Evolutionary conservation across 2,888 invertebrate genomes (phyloP).

Genomic region (Macropis europaea): DNA sequence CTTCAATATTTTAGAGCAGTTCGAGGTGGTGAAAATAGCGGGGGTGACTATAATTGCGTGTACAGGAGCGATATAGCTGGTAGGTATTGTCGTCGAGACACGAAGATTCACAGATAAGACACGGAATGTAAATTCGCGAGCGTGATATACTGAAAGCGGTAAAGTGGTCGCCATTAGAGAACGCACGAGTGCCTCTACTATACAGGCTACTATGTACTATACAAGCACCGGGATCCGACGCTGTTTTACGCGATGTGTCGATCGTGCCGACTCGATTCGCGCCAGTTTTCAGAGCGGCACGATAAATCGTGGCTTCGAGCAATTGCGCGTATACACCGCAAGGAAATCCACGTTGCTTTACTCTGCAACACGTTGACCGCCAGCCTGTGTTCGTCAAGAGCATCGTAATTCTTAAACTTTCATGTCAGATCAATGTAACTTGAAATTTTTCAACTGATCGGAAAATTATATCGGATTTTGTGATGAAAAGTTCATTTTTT

Average conservation of each 20-base stretch:
- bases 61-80: no score
- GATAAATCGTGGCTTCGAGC: constrained; percentile 53
- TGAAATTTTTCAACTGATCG: no score
- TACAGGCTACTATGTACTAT: background rate
- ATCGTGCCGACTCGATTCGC: constrained; percentile 35
- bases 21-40: no score
- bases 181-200: background rate
- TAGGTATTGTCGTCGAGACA: background rate
- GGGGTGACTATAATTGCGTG: no score
- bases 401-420: no score
- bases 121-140: constrained; percentile 4
- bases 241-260: constrained; percentile 28
- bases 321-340: constrained; percentile 37
- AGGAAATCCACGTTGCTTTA: constrained; percentile 31
- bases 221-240: background rate
- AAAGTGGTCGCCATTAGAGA: constrained; percentile 61
- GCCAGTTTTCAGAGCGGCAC: constrained; percentile 51
- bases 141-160: constrained; percentile 61
- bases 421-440: no score
- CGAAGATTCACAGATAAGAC: constrained; percentile 8
- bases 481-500: no score
- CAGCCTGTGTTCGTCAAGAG: no score
- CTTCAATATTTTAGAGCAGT: no score
- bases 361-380: constrained; percentile 16
- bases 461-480: no score